phyloP scores from a whole-genome alignment of 2,797 vertebrate genomes.

The Naso thynnoides region DNA sequence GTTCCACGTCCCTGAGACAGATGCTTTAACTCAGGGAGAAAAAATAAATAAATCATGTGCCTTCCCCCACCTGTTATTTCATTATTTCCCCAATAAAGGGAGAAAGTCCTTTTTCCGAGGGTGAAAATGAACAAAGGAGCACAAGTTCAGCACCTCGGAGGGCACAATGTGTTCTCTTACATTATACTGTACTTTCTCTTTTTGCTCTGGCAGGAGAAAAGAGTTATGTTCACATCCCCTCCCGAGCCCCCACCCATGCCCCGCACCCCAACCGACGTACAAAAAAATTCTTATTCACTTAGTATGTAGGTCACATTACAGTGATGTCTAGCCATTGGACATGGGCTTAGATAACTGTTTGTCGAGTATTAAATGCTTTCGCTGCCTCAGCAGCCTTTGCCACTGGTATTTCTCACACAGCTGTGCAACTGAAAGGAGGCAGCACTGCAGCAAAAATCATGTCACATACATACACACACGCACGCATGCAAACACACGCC shows the following conservation, averaged over 20 bases:
- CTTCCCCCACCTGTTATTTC: slow-evolving; percentile 40
- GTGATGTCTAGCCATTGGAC: slow-evolving; percentile 95
- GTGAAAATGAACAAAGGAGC: slow-evolving; percentile 50
- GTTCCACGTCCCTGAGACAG: slow-evolving; percentile 12
- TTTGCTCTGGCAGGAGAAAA: slow-evolving; percentile 42
- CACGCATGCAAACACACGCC: slow-evolving; percentile 35
- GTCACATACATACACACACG: slow-evolving; percentile 58
- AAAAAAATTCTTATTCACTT: slow-evolving; percentile 89
- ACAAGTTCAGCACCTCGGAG: slow-evolving; percentile 62
- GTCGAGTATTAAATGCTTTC: slow-evolving; percentile 98
- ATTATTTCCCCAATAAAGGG: slow-evolving; percentile 35
- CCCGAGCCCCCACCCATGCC: slow-evolving; percentile 37
- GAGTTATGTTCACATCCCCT: slow-evolving; percentile 74
- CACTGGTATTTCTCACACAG: slow-evolving; percentile 99
- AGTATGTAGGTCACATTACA: slow-evolving; percentile 98
- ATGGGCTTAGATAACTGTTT: slow-evolving; percentile 98
- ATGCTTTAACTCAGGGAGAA: slow-evolving; percentile 7
- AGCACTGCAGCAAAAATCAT: slow-evolving; percentile 92
- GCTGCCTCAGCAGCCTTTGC: slow-evolving; percentile 98
- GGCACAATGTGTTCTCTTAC: slow-evolving; percentile 84
- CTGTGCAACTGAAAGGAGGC: slow-evolving; percentile 96
- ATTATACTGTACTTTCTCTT: slow-evolving; percentile 73
- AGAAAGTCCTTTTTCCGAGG: slow-evolving; percentile 41
- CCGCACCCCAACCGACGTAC: slow-evolving; percentile 70
- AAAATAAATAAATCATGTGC: background rate